A percentile compares a stretch with the other conserved stretches of the same genome.
Conservation (phyloP, 2,113 vertebrate genomes). For the Holacanthus passer region DNA sequence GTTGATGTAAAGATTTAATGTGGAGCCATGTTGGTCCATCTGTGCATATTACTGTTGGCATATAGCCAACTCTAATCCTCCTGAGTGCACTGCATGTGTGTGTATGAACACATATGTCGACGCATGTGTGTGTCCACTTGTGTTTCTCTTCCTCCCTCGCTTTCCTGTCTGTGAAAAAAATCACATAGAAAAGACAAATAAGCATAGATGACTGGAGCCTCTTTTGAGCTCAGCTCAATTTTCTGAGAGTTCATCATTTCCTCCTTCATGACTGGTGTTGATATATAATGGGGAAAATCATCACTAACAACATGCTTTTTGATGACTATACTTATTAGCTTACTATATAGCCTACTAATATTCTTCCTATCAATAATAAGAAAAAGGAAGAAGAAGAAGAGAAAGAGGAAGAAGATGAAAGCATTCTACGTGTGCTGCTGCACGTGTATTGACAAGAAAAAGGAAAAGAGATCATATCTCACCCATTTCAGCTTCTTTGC, state of each 20-base stretch:
- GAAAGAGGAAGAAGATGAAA: too few relatives aligned
- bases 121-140: neutral
- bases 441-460: too few relatives aligned
- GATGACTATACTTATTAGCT: neutral
- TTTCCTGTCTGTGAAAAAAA: conserved; percentile 2
- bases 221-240: conserved; percentile 30
- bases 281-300: neutral
- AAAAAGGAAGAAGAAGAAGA: too few relatives aligned
- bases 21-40: conserved; percentile 54
- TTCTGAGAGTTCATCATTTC: conserved; percentile 23
- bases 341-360: neutral
- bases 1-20: conserved; percentile 56
- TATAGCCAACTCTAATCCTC: conserved; percentile 49
- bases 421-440: too few relatives aligned
- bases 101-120: neutral
- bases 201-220: neutral
- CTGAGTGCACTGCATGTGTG: neutral
- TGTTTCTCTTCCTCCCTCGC: neutral
- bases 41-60: conserved; percentile 48
- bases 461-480: too few relatives aligned
- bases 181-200: conserved; percentile 25
- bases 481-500: too few relatives aligned
- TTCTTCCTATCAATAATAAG: neutral
- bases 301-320: neutral
- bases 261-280: neutral